Evolutionary conservation across 2,888 invertebrate genomes (phyloP).

Genomic region (Corbicula japonica): DNA sequence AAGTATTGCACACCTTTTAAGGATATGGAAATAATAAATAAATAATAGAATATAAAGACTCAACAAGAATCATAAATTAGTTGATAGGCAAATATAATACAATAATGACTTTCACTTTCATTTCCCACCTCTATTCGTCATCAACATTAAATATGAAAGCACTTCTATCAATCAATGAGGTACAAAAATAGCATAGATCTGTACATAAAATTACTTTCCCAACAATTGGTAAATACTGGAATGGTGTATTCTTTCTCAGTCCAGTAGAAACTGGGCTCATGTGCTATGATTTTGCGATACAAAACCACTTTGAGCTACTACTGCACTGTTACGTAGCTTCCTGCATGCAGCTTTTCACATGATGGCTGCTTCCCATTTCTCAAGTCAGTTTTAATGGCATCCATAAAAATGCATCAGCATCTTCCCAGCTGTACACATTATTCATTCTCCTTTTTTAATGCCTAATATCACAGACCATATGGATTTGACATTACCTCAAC

Average conservation of each 20-base stretch:
- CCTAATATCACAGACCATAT: slow-evolving; percentile 64
- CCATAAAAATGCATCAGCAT: no score
- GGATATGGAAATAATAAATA: slow-evolving; percentile 23
- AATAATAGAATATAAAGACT: slow-evolving; percentile 28
- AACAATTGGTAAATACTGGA: slow-evolving; percentile 41
- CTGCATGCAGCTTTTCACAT: no score
- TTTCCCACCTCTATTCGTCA: slow-evolving; percentile 1
- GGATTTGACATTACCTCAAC: slow-evolving; percentile 70
- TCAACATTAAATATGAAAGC: not conserved
- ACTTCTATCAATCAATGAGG: slow-evolving; percentile 25
- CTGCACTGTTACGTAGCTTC: no score
- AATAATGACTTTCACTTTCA: not conserved
- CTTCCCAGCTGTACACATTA: no score
- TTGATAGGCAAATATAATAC: slow-evolving; percentile 1
- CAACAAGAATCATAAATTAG: slow-evolving; percentile 30
- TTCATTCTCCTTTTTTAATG: no score
- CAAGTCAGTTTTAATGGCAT: no score
- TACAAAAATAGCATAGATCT: slow-evolving; percentile 46
- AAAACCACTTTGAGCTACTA: no score
- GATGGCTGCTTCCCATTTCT: no score
- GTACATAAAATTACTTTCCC: slow-evolving; percentile 33
- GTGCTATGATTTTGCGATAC: no score
- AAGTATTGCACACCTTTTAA: slow-evolving; percentile 32
- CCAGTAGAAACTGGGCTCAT: no score
- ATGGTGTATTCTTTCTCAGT: slow-evolving; percentile 32